Evolutionary conservation across 2,888 invertebrate genomes (phyloP), one percentile per base, ranked within the genome.

Genomic region (Drosophila austrosaltans): DNA sequence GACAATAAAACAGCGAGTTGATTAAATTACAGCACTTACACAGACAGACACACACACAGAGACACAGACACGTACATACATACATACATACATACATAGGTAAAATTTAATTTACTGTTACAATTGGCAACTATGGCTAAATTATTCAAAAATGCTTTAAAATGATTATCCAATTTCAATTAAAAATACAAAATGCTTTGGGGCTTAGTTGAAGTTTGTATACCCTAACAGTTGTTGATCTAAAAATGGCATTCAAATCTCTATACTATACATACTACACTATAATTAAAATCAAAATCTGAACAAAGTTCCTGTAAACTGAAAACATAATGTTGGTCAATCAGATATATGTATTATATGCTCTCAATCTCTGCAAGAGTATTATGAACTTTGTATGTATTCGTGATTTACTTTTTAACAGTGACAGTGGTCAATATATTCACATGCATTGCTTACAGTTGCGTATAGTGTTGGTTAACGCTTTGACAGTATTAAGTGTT

Each of bases 111-210:
- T 48, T 48, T 48, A 48, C 48, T 48, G 22, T 48, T 48, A 12
- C 48, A 48, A 48, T 44, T 20, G 44, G n/a, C 20, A 48, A 48
- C 44, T 22, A 48, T 48, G 7, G 6, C 48, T 48, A 48, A 48
- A 48, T 48, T 48, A 48, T 48, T 48, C 48, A 48, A 48, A 48
- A 48, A 48, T 48, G 10, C 22, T 48, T 25, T 48, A 25, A 48
- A 48, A 20, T 48, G 48, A 25, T 48, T 48, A 54, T 54, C n/a
- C 2, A 57, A 57, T 30, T 7, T 32, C 3, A 8, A 32, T 32
- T 32, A 32, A n/a, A 56, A 32, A 32, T 20, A 20, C 2, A 36
- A 54, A 32, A 20, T 48, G 5, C 2, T 7, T 10, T 20, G 2
- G 20, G 20, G 20, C 20, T 48, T 22, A 22, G 16, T 2, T 5